These are phyloP conservation scores for Eumaeus atala DNA, from an alignment of 1,140 invertebrate species.

Conservation along the genomic window DNA sequence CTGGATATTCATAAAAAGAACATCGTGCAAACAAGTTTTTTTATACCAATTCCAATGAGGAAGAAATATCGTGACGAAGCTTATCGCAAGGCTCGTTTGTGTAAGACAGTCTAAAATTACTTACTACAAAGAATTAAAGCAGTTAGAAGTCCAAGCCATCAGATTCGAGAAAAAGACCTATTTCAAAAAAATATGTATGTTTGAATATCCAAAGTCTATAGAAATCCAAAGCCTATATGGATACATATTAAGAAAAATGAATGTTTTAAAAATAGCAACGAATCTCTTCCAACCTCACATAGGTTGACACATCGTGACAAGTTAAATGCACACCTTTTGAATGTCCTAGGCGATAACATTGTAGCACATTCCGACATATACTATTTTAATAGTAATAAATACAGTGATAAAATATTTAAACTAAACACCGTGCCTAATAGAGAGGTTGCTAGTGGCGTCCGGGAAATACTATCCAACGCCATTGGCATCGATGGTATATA, in stretches of 20 bases:
- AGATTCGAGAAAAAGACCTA: not conserved
- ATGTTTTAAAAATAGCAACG: not conserved
- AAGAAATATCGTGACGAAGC: constrained; percentile 9
- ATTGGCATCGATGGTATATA: too few species aligned
- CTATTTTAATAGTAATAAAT: too few species aligned
- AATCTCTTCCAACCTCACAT: not conserved
- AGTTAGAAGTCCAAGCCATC: too few species aligned
- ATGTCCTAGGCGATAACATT: too few species aligned
- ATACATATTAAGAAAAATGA: not conserved
- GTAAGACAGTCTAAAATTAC: not conserved
- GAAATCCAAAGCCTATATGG: constrained; percentile 1
- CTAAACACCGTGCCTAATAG: too few species aligned
- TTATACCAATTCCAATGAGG: not conserved
- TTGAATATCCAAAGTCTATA: not conserved
- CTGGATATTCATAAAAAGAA: not conserved
- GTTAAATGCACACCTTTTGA: too few species aligned
- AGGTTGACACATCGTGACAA: too few species aligned
- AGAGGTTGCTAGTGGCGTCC: too few species aligned
- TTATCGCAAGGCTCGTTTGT: constrained; percentile 4
- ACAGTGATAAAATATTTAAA: too few species aligned
- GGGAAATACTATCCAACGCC: too few species aligned
- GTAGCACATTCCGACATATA: too few species aligned
- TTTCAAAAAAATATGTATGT: constrained; percentile 1
- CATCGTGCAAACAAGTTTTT: too few species aligned
- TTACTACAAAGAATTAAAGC: not conserved